These are phyloP conservation scores for Anagrus nilaparvatae DNA, from an alignment of 1,140 invertebrate genomes.

Conservation along the genomic window DNA sequence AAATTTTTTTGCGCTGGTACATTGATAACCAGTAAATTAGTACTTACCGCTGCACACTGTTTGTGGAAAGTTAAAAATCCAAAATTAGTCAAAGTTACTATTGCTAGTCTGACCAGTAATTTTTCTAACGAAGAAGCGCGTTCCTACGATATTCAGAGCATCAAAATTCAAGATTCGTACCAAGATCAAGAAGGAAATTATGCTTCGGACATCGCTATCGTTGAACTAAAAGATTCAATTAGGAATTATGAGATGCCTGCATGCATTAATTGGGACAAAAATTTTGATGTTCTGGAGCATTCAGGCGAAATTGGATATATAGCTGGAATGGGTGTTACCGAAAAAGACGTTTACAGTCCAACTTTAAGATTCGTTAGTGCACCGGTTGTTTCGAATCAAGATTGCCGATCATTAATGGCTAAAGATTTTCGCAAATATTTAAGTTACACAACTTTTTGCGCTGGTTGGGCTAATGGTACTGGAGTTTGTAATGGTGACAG, in stretches of 20 bases:
- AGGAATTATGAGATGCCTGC: constrained; percentile 27
- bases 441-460: constrained; percentile 40
- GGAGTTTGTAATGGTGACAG: constrained; percentile 42
- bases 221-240: constrained; percentile 31
- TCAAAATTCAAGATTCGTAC: constrained; percentile 32
- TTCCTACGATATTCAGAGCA: constrained; percentile 25
- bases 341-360: constrained; percentile 33
- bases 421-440: constrained; percentile 39
- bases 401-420: constrained; percentile 30
- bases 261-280: constrained; percentile 34
- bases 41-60: constrained; percentile 41
- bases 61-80: constrained; percentile 32
- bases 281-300: constrained; percentile 19
- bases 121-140: constrained; percentile 20
- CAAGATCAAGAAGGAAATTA: constrained; percentile 39
- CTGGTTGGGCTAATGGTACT: constrained; percentile 37
- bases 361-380: constrained; percentile 25
- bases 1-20: constrained; percentile 37
- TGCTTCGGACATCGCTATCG: constrained; percentile 38
- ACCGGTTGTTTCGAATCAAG: constrained; percentile 25
- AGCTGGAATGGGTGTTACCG: constrained; percentile 39
- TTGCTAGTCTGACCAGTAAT: neutral
- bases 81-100: constrained; percentile 20
- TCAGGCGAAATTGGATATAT: constrained; percentile 24
- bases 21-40: constrained; percentile 31